Conservation (phyloP, 2,113 vertebrate genomes). For the Aldabrachelys gigantea region DNA sequence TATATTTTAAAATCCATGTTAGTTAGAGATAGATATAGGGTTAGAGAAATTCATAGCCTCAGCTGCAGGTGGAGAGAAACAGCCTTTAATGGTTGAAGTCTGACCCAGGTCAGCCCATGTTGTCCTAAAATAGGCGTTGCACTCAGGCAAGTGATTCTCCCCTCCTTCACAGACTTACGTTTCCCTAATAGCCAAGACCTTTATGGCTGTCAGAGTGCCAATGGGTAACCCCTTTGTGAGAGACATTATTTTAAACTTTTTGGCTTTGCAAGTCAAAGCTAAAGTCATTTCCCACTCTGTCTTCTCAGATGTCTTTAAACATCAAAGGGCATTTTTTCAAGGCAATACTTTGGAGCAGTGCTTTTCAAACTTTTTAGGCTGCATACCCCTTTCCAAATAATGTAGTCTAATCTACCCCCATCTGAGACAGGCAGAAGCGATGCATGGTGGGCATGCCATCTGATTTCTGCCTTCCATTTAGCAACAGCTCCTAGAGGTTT, state of each 20-base stretch:
- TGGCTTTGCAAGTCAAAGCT: neutral
- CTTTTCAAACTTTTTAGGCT: too few relatives aligned
- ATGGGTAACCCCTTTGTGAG: neutral
- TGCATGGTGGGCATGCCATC: too few relatives aligned
- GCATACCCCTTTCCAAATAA: too few relatives aligned
- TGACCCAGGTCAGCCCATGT: neutral
- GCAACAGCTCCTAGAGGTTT: too few relatives aligned
- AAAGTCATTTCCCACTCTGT: neutral
- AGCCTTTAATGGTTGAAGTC: neutral
- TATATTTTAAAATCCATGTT: neutral
- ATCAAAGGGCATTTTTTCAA: neutral
- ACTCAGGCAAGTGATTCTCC: neutral
- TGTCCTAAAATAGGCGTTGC: neutral
- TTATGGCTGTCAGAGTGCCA: neutral
- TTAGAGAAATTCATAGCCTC: neutral
- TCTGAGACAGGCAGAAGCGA: too few relatives aligned
- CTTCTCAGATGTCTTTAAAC: neutral
- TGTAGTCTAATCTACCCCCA: too few relatives aligned
- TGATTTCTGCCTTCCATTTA: too few relatives aligned
- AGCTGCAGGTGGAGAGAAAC: neutral
- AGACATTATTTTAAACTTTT: neutral
- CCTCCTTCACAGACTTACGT: neutral
- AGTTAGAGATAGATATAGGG: fast-evolving
- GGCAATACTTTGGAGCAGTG: neutral
- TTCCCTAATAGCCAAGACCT: neutral